These are phyloP conservation scores for Pandemis heparana DNA, from an alignment of 2,888 invertebrate species.

Conservation along the genomic window DNA sequence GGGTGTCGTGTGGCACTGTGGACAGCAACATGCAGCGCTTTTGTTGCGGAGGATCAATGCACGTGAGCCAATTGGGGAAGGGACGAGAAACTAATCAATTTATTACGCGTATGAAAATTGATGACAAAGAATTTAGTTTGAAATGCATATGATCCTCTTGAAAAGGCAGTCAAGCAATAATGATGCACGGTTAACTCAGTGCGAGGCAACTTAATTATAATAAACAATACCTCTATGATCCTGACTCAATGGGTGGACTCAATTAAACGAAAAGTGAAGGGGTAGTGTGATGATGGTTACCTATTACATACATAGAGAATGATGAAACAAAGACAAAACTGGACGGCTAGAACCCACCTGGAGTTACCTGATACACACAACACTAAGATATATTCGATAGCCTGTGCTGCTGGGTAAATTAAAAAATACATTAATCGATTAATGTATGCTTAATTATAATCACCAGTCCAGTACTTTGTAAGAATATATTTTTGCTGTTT, in stretches of 20 bases:
- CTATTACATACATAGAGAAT: conserved; percentile 10
- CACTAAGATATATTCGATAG: conserved; percentile 32
- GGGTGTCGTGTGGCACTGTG: conserved; percentile 69
- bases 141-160: conserved; percentile 34
- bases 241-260: background rate
- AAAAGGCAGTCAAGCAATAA: conserved; percentile 20
- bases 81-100: background rate
- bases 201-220: conserved; percentile 32
- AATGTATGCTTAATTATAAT: conserved; percentile 16
- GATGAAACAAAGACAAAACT: background rate
- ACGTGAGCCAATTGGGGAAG: conserved; percentile 45
- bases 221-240: conserved; percentile 24
- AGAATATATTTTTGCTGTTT: background rate
- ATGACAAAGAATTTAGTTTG: background rate
- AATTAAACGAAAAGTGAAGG: conserved; percentile 9
- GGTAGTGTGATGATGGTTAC: conserved; percentile 11
- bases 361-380: conserved; percentile 40
- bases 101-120: background rate
- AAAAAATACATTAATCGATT: conserved; percentile 40
- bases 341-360: conserved; percentile 37
- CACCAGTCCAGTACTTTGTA: background rate
- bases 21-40: conserved; percentile 52
- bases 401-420: conserved; percentile 36
- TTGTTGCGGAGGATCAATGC: conserved; percentile 56
- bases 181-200: conserved; percentile 17